These are phyloP conservation scores for Esox masquinongy DNA, from an alignment of 2,797 vertebrate species.

Conservation along the genomic window DNA sequence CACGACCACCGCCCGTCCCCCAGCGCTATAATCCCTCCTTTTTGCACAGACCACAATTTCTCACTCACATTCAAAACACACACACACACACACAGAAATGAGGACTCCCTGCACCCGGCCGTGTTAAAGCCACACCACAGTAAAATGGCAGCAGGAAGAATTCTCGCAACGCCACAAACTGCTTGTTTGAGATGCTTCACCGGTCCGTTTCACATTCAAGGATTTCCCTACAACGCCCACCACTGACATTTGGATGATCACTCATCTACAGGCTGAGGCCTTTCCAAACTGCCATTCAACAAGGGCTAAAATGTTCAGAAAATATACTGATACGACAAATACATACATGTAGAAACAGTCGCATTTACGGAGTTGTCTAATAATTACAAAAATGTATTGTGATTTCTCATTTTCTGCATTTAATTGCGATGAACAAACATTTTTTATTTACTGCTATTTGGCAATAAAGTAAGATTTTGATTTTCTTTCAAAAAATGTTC, in stretches of 20 bases:
- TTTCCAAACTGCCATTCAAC: constrained; percentile 3
- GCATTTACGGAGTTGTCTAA: not conserved
- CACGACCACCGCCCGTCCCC: constrained; percentile 17
- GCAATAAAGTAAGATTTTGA: too few relatives aligned
- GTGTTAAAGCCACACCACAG: constrained; percentile 43
- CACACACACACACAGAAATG: constrained; percentile 9
- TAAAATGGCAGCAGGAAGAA: constrained; percentile 26
- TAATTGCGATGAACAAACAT: too few relatives aligned
- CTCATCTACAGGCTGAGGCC: not conserved
- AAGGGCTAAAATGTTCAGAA: not conserved
- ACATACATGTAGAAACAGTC: not conserved
- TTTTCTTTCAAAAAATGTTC: too few relatives aligned
- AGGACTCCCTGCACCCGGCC: constrained; percentile 37
- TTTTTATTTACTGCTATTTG: too few relatives aligned
- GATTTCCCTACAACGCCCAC: constrained; percentile 41
- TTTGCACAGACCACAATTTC: constrained; percentile 21
- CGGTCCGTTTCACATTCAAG: constrained; percentile 11
- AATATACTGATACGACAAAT: not conserved
- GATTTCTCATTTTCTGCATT: too few relatives aligned
- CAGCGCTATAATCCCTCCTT: not conserved
- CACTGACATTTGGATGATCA: constrained; percentile 39
- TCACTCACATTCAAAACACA: constrained; percentile 3
- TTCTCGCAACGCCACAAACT: constrained; percentile 30
- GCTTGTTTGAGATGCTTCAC: constrained; percentile 33
- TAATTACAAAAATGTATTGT: too few relatives aligned